Evolutionary conservation across 2,888 invertebrate genomes (phyloP).

Genomic region (Eueremaeus valkanovi): DNA sequence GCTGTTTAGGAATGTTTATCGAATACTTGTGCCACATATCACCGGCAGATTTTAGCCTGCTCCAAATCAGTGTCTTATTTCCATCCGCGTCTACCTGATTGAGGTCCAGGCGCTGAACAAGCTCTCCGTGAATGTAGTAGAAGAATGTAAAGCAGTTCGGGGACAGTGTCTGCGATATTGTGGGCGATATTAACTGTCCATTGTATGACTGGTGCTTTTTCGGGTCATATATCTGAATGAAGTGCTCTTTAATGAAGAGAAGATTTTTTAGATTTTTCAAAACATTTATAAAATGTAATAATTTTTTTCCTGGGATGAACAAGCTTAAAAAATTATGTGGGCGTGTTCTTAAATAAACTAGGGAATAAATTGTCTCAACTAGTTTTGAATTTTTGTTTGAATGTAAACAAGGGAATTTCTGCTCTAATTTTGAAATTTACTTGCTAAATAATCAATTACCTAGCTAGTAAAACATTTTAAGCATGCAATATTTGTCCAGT

Average conservation of each 20-base stretch:
- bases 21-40: constrained; percentile 1
- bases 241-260: not conserved
- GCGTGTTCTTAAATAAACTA: no score
- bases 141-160: not conserved
- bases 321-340: no score
- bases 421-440: no score
- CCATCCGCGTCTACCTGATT: no score
- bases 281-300: no score
- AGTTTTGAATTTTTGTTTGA: no score
- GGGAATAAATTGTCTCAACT: no score
- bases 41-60: not conserved
- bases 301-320: no score
- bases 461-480: no score
- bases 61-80: not conserved
- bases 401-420: no score
- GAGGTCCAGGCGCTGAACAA: not conserved
- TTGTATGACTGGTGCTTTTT: not conserved
- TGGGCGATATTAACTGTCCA: not conserved
- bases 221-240: not conserved
- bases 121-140: not conserved
- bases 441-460: no score
- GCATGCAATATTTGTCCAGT: no score
- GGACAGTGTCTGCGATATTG: not conserved
- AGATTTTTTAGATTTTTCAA: not conserved
- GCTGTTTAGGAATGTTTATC: not conserved